Conservation (phyloP, 2,888 invertebrate species). For the Apamea monoglypha region DNA sequence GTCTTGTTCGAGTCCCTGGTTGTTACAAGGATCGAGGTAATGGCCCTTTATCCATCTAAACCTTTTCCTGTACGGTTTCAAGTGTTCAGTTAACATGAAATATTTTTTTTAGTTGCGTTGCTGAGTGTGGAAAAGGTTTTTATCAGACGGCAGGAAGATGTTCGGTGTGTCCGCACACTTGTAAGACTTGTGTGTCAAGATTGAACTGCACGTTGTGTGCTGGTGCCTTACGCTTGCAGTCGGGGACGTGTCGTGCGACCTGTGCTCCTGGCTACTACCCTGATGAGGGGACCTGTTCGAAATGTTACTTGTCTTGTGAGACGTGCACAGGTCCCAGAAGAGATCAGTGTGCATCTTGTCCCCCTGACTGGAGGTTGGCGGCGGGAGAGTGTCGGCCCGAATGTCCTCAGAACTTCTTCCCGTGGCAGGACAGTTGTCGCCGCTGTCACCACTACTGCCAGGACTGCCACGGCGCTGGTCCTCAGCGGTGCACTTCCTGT, state of each 20-base stretch:
- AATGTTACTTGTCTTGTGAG: conserved; percentile 95
- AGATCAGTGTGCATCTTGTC: conserved; percentile 96
- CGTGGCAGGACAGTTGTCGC: conserved; percentile 95
- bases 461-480: conserved; percentile 95
- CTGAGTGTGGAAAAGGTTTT: conserved; percentile 94
- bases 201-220: conserved; percentile 95
- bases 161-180: conserved; percentile 94
- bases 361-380: conserved; percentile 94
- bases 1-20: conserved; percentile 93
- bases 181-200: conserved; percentile 94
- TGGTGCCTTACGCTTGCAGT: conserved; percentile 94
- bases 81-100: conserved; percentile 60
- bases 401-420: conserved; percentile 96
- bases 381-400: conserved; percentile 96
- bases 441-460: conserved; percentile 97
- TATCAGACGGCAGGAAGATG: conserved; percentile 94
- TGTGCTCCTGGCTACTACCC: conserved; percentile 96
- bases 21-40: conserved; percentile 92
- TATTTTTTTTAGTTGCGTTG: conserved; percentile 91
- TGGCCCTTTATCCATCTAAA: conserved; percentile 73
- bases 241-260: conserved; percentile 94
- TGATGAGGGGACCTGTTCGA: conserved; percentile 95
- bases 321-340: conserved; percentile 96
- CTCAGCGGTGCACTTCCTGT: conserved; percentile 93
- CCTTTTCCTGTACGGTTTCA: conserved; percentile 64